These are phyloP conservation scores for Macrobrachium rosenbergii DNA, from an alignment of 1,140 invertebrate species.

Conservation along the genomic window DNA sequence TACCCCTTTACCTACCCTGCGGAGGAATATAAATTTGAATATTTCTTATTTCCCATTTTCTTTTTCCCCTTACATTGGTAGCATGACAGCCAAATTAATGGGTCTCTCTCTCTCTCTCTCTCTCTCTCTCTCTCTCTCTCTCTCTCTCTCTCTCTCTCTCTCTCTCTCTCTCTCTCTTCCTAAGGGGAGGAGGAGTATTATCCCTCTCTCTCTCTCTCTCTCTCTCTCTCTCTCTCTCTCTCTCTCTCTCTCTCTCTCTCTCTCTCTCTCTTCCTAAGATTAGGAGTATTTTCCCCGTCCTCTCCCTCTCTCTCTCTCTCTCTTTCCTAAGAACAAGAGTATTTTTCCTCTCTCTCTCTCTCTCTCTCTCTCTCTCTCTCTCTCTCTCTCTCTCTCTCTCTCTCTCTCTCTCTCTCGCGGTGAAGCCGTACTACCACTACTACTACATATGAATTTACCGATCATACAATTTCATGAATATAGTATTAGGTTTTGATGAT, in stretches of 20 bases:
- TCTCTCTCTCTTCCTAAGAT: neutral
- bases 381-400: slow-evolving; percentile 7
- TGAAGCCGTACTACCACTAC: neutral
- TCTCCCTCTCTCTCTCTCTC: too few relatives aligned
- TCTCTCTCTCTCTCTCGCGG: neutral
- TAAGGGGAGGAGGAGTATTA: too few relatives aligned
- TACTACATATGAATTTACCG: slow-evolving; percentile 49
- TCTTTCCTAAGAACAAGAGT: too few relatives aligned
- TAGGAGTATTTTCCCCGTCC: neutral
- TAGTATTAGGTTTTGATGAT: slow-evolving; percentile 57
- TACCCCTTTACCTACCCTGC: neutral
- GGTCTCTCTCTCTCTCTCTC: too few relatives aligned
- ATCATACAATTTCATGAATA: slow-evolving; percentile 62
- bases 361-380: neutral
- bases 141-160: too few relatives aligned
- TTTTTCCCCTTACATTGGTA: neutral
- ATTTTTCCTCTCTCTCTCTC: neutral
- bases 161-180: too few relatives aligned
- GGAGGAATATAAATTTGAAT: neutral
- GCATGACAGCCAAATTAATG: neutral
- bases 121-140: too few relatives aligned
- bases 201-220: too few relatives aligned
- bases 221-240: too few relatives aligned
- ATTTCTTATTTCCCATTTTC: neutral
- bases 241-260: too few relatives aligned